Evolutionary conservation across 2,797 vertebrate genomes (phyloP).

Genomic region (Microcaecilia unicolor): DNA sequence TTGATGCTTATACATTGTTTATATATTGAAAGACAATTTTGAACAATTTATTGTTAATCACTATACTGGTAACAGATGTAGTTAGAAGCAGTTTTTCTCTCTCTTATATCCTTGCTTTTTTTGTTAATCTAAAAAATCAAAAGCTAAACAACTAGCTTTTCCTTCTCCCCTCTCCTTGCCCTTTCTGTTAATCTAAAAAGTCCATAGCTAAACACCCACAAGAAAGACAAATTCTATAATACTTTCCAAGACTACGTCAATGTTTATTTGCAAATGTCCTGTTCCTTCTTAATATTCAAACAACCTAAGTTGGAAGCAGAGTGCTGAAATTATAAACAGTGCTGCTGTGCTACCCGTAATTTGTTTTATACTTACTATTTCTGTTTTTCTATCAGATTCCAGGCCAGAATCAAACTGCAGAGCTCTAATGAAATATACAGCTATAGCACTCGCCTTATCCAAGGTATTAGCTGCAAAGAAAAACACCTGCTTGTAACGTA

Average conservation of each 20-base stretch:
- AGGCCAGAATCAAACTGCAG: conserved; percentile 74
- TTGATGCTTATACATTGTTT: no score
- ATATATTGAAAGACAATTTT: no score
- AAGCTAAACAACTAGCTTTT: no score
- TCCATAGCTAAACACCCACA: conserved; percentile 13
- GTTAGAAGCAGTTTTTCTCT: no score
- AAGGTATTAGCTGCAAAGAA: conserved; percentile 73
- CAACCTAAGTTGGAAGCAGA: conserved; percentile 34
- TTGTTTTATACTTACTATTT: conserved; percentile 75
- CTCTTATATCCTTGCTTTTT: no score
- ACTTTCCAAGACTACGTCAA: conserved; percentile 2
- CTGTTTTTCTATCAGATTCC: conserved; percentile 79
- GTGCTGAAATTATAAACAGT: conserved; percentile 36
- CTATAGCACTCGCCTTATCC: conserved; percentile 75
- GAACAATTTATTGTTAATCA: no score
- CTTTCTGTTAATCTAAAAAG: no score
- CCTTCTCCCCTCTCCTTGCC: no score
- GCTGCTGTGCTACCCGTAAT: conserved; percentile 45
- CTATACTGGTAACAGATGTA: no score
- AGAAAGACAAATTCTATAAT: conserved; percentile 5
- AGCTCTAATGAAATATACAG: conserved; percentile 58
- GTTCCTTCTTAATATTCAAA: conserved; percentile 10
- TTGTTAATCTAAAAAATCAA: no score
- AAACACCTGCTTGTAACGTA: conserved; percentile 89
- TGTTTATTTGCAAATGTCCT: conserved; percentile 8